Conservation (phyloP, 2,888 invertebrate species). For the Pogonocherus hispidulus region DNA sequence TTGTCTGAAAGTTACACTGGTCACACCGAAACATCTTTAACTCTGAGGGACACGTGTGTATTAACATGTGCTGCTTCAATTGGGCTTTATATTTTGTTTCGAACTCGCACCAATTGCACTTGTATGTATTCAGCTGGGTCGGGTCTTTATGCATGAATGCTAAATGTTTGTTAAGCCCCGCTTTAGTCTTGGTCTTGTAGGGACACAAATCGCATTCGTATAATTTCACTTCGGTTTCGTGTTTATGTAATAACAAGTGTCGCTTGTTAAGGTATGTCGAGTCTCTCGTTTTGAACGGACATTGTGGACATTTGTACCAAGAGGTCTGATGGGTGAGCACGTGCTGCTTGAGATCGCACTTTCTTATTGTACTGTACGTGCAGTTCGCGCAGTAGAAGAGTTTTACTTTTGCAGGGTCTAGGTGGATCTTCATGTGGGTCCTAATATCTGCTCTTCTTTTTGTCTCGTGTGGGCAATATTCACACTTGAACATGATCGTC, state of each 20-base stretch:
- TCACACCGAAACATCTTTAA: background rate
- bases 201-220: conserved; percentile 4
- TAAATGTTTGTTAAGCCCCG: background rate
- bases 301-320: background rate
- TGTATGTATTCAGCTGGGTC: background rate
- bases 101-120: conserved; percentile 16
- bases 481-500: conserved; percentile 8
- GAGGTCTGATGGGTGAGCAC: background rate
- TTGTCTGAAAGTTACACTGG: background rate
- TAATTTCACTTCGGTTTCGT: background rate
- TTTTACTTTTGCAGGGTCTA: conserved; percentile 2
- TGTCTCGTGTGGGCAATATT: background rate
- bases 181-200: background rate
- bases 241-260: background rate
- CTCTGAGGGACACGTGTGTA: background rate
- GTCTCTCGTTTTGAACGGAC: background rate
- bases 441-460: conserved; percentile 13
- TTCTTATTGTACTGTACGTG: background rate
- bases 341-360: conserved; percentile 16
- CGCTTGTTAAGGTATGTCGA: background rate
- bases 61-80: background rate
- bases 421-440: conserved; percentile 10
- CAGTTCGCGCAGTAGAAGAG: conserved; percentile 4
- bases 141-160: background rate
- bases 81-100: background rate